Base-by-base conservation (phyloP, 2,113 vertebrate species). In the Sphyrna mokarran region DNA sequence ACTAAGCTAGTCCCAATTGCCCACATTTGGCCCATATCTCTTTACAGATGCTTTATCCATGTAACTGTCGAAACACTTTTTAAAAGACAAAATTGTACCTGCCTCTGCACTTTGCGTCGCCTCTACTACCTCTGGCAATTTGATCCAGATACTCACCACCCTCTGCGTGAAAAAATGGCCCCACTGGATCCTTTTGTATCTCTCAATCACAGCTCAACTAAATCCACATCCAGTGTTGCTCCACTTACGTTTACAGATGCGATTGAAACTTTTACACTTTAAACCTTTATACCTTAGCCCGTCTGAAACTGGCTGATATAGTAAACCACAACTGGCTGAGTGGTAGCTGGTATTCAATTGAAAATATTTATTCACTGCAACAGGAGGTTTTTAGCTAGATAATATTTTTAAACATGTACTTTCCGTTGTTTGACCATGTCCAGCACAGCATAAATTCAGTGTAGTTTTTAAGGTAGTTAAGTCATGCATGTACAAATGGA, bases 321-420 rank as follows among this genome's bases (percentile, higher is more conserved):
- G 22, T 6, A 87, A 87, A 87, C 23, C 5, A 89, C 29, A 37
- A 89, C 11, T 89, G 29, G 7, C 86, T 89, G 86, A 58, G 48
- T 58, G 58, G 48, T 58, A 89, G 23, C 86, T 58, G 48, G 48
- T 89, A 58, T 58, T 89, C 26, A 33, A 26, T 89, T 48, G 54
- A 89, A 26, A 89, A 89, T 58, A 58, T 89, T 89, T 89, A 86
- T 86, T 86, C 22, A 86, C 83, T 40, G 54, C 86, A 89, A n/a
- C 4, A 16, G n/a, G 13, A 89, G 26, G 48, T 29, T 89, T 58
- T 13, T 58, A 48, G 9, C 48, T 89, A 10, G 48, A 89, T 29
- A 89, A 58, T 11, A 54, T 23, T 87, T 40, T 83, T 87, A 23
- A 87, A 54, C 9, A 29, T 54, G 23, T 58, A 29, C 58, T 29